A percentile compares a stretch with the other conserved stretches of the same genome.
Evolutionary conservation across 2,113 vertebrate genomes (phyloP).

Genomic region (Gopherus flavomarginatus): DNA sequence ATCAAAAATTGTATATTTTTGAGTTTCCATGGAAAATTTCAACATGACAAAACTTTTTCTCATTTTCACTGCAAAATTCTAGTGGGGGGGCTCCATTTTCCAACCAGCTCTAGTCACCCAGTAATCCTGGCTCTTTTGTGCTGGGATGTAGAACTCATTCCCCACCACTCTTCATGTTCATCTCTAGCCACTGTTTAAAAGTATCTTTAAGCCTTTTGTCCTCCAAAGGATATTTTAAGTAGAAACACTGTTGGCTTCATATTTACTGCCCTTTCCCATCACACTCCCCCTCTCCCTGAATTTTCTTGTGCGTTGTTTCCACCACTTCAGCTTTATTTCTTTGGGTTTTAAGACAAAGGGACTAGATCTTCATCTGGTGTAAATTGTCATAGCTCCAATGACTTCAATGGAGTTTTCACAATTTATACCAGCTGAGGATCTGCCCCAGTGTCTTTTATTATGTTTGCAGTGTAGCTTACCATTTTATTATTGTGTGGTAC

Average conservation of each 20-base stretch:
- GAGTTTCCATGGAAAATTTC: not conserved
- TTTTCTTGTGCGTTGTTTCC: not conserved
- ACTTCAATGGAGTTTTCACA: conserved; percentile 17
- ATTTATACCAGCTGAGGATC: conserved; percentile 47
- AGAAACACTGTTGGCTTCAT: not conserved
- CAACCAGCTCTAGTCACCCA: not conserved
- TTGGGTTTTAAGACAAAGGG: conserved; percentile 55
- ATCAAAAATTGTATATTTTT: not conserved
- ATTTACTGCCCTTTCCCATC: conserved; percentile 13
- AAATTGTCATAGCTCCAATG: not conserved
- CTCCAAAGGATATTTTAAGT: conserved; percentile 3
- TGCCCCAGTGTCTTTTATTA: conserved; percentile 34
- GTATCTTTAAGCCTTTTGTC: not conserved
- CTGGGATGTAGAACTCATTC: conserved; percentile 29
- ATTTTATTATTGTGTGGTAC: conserved; percentile 21
- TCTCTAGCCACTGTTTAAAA: not conserved
- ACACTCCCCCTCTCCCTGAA: not conserved
- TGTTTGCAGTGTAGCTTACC: not conserved
- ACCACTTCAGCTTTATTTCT: conserved; percentile 16
- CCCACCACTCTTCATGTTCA: not conserved
- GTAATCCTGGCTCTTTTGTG: not conserved
- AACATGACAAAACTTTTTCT: not conserved
- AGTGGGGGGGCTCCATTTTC: not conserved
- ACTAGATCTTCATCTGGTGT: conserved; percentile 16
- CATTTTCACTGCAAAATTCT: not conserved